Evolutionary conservation across 2,113 vertebrate species (phyloP).

Genomic region (Tetrax tetrax): DNA sequence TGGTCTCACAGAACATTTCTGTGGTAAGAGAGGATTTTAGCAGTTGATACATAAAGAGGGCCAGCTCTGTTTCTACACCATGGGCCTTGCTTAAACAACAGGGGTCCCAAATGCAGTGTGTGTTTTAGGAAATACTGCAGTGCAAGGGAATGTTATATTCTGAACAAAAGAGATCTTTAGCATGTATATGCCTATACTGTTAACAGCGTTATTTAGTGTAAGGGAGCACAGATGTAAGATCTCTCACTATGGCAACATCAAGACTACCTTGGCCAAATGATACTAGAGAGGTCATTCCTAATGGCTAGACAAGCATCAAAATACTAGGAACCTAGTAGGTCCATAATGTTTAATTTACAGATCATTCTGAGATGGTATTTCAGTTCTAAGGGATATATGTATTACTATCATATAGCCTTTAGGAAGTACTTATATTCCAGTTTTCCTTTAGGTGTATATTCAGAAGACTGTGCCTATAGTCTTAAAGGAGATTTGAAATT

Average conservation of each 20-base stretch:
- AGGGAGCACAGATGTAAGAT: neutral
- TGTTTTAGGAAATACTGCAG: neutral
- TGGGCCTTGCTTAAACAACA: neutral
- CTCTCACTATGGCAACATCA: neutral
- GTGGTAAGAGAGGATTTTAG: conserved; percentile 32
- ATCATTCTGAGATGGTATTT: neutral
- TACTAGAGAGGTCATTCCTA: neutral
- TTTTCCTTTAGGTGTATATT: neutral
- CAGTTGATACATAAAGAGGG: neutral
- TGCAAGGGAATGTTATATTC: neutral
- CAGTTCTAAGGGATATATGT: neutral
- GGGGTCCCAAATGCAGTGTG: neutral
- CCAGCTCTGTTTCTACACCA: neutral
- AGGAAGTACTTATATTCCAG: neutral
- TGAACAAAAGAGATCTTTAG: neutral
- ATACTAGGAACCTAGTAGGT: neutral
- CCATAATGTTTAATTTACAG: neutral
- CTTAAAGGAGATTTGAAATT: neutral
- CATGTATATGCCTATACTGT: neutral
- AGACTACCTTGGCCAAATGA: neutral
- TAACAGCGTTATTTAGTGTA: neutral
- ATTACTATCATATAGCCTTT: neutral
- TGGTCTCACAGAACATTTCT: conserved; percentile 34
- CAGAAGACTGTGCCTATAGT: neutral
- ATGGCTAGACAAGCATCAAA: neutral